Conservation (phyloP, 2,113 vertebrate genomes). For the Aegypius monachus region DNA sequence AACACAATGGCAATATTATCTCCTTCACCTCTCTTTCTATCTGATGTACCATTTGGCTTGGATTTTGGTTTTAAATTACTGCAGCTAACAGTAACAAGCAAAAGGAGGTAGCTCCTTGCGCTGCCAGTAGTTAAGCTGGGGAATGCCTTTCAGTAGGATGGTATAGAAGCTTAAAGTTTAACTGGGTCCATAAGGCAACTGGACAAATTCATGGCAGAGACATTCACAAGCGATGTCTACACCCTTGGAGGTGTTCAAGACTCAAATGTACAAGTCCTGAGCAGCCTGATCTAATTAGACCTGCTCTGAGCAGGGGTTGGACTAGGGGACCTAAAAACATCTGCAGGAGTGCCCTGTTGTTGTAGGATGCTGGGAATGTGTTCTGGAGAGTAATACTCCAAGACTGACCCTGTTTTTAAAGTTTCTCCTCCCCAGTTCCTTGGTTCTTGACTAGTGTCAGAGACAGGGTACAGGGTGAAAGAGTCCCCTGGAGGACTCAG, state of each 20-base stretch:
- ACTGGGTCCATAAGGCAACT: background rate
- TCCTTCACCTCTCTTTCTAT: background rate
- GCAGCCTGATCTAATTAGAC: background rate
- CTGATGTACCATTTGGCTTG: background rate
- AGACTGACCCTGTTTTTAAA: background rate
- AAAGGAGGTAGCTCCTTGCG: background rate
- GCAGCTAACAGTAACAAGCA: background rate
- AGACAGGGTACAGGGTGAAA: background rate
- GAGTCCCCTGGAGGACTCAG: background rate
- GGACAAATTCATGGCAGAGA: background rate
- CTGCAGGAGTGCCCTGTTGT: accelerated
- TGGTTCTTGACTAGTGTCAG: background rate
- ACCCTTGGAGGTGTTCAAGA: background rate
- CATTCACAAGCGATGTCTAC: background rate
- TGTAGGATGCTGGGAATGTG: background rate
- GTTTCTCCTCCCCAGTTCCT: background rate
- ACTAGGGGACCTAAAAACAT: background rate
- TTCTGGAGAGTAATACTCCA: background rate
- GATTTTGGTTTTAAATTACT: background rate
- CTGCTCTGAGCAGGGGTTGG: background rate
- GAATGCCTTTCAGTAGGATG: background rate
- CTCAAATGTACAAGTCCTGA: background rate
- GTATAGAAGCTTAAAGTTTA: background rate
- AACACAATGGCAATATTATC: background rate
- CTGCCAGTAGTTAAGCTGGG: background rate